Evolutionary conservation across 92 coral and sea anemone genomes (phyloP), one percentile per base, ranked within the genome.

Genomic region (Galaxea fascicularis): DNA sequence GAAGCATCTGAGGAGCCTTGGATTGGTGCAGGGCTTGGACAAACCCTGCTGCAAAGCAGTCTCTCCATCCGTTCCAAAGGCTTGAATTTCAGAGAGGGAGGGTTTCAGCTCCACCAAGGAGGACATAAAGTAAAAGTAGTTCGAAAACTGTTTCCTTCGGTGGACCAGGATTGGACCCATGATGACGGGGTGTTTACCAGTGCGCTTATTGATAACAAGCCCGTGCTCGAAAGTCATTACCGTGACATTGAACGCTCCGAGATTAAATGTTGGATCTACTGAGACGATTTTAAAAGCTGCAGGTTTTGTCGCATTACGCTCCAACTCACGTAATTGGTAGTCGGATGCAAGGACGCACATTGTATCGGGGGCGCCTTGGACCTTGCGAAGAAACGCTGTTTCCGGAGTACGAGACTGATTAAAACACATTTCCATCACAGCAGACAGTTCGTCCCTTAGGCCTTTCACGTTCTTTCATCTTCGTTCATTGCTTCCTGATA

Each of bases 41-140:
- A 90, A 63, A 27, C 78, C 87, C 72, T 79, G 70, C 35, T 78
- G 86, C 24, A 90, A 45, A 31, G 93, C 52, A 41, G 35, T 59
- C 59, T 82, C 86, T 41, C 71, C 91, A 76, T 81, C 91, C 39
- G 87, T 81, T 41, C 78, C 87, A 87, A 80, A 65, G 57, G 82
- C 46, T 15, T 26, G 44, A 20, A 72, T 27, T 54, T 39, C 84
- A 9, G 83, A 77, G 45, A 85, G 87, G 41, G 83, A 76, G 13
- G 89, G 89, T 70, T 49, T 77, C 52, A 76, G 78, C 70, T 77
- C 84, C 29, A 85, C 69, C 75, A 85, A 58, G 76, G 89, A 68
- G 59, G 85, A 78, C 89, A 78, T 66, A n/a, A 88, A 74, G 70
- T 73, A 81, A 25, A 65, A 80, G 29, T 78, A 77, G 83, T 69